Conservation (phyloP, 2,113 vertebrate species). For the Caloenas nicobarica region DNA sequence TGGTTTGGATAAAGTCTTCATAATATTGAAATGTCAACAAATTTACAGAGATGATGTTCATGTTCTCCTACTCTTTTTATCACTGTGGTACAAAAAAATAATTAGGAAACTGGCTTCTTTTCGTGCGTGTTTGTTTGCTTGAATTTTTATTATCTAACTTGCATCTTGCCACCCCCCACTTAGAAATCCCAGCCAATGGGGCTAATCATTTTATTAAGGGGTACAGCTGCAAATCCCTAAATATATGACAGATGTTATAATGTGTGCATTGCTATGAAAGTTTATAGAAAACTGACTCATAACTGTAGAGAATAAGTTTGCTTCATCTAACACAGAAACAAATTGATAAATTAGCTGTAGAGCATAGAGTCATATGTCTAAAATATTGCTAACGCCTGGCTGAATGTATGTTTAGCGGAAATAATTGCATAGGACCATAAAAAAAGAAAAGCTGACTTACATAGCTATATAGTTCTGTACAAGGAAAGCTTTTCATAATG, state of each 20-base stretch:
- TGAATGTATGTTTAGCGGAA: not conserved
- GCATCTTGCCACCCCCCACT: accelerated
- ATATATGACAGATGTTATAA: not conserved
- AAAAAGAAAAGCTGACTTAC: not conserved
- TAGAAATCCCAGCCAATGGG: not conserved
- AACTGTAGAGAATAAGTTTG: not conserved
- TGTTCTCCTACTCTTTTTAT: not conserved
- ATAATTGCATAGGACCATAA: not conserved
- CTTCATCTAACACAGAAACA: not conserved
- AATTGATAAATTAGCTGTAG: not conserved
- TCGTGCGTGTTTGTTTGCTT: not conserved
- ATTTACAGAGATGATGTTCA: not conserved
- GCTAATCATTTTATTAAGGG: not conserved
- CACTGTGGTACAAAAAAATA: not conserved
- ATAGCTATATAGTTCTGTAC: not conserved
- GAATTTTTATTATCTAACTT: not conserved
- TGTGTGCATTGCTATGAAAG: not conserved
- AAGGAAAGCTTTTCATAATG: not conserved
- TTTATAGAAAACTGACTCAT: not conserved
- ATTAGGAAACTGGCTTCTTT: not conserved
- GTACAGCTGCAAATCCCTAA: not conserved
- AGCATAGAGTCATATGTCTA: not conserved
- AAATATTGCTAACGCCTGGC: not conserved
- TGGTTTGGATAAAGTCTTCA: not conserved
- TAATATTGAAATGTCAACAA: not conserved